These are phyloP conservation scores for Diadromus collaris DNA, from an alignment of 2,888 invertebrate species.

Conservation along the genomic window DNA sequence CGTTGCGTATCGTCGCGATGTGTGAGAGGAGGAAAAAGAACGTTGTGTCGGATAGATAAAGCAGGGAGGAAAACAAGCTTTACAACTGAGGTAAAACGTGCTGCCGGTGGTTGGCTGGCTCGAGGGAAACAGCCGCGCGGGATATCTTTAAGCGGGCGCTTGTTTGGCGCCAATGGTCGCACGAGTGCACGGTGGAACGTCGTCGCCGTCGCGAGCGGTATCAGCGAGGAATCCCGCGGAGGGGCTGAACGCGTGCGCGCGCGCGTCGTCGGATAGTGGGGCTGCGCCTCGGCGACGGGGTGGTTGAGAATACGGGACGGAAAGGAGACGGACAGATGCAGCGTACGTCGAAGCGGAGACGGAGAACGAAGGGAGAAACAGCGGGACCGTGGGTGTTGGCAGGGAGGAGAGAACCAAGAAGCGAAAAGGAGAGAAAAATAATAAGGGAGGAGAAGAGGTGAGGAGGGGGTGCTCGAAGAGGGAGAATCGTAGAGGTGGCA, in stretches of 20 bases:
- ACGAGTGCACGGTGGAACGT: conserved; percentile 48
- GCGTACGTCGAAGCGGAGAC: conserved; percentile 14
- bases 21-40: too few species aligned
- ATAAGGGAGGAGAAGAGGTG: conserved; percentile 26
- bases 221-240: conserved; percentile 73
- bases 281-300: conserved; percentile 43
- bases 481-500: conserved; percentile 60
- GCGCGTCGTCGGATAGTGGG: conserved; percentile 69
- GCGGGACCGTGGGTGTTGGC: conserved; percentile 31
- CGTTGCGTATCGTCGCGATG: not conserved
- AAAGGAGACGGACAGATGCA: not conserved
- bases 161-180: conserved; percentile 72
- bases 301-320: conserved; percentile 57
- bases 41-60: not conserved
- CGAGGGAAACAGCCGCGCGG: conserved; percentile 3
- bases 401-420: conserved; percentile 25
- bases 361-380: conserved; percentile 31
- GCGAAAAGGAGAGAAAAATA: conserved; percentile 16
- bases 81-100: conserved; percentile 58
- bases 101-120: conserved; percentile 9
- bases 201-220: conserved; percentile 59
- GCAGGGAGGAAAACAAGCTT: conserved; percentile 33
- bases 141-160: conserved; percentile 66
- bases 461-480: conserved; percentile 36
- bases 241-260: conserved; percentile 72